Base-by-base conservation (phyloP, 2,797 vertebrate genomes). In the Falco concolor region DNA sequence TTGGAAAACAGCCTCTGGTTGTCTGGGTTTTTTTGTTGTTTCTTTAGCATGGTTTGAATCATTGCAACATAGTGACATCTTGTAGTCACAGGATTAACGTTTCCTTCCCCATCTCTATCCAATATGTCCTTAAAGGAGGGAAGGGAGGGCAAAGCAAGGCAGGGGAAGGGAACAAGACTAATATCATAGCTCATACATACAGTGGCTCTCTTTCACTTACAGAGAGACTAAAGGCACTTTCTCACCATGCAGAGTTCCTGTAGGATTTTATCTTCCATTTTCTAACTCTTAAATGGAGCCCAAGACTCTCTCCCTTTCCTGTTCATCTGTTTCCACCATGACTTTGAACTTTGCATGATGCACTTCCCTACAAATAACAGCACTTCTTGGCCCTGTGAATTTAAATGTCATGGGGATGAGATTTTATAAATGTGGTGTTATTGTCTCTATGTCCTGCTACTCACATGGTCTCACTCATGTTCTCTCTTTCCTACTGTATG, bases 341-440 rank as follows among this genome's bases (percentile, higher is more conserved):
- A 60, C 9, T 54, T 47, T 32, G 16, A 76, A 49, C 32, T 36
- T 44, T 65, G 34, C 34, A 10, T 64, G 32, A 32, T 57, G 24
- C 6, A 18, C 12, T 54, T 54, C 19, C 11, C 8, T 54, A 27
- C 52, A 59, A 54, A 75, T 10, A 52, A 60, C 22, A 57, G 7
- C 57, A 64, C 36, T 36, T 56, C 23, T 64, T 72, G 67, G 19
- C 73, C 22, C 50, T 45, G 32, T 36, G 59, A 75, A 78, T 86
- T 90, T 72, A 91, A 80, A 94, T 67, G 64, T 84, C 81, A 74
- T 23, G 49, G 23, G 85, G 49, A 84, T 93, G 59, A 87, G 60
- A 89, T 92, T 97, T 96, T 57, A 38, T 68, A 90, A 77, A 93
- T 75, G 85, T 92, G 24, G 59, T 91, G 86, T 42, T 83, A 25